Evolutionary conservation across 2,888 invertebrate genomes (phyloP).

Genomic region (Leptopilina drosophilae): DNA sequence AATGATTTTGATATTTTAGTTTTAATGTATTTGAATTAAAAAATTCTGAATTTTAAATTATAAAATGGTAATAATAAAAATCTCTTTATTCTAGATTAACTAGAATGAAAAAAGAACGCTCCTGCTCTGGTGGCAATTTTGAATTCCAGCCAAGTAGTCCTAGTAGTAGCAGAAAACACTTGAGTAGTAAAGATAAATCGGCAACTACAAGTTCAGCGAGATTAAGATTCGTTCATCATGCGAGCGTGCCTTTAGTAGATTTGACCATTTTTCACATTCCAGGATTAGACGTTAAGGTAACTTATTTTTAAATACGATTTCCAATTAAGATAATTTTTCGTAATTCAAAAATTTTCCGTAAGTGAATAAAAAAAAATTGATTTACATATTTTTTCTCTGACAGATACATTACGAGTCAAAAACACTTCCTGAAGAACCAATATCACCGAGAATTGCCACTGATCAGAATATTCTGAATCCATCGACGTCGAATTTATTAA

Average conservation of each 20-base stretch:
- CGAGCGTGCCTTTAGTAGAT: conserved; percentile 82
- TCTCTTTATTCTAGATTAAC: conserved; percentile 72
- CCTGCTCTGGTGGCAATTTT: conserved; percentile 82
- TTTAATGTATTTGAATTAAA: too few relatives aligned
- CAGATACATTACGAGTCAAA: conserved; percentile 90
- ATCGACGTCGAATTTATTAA: conserved; percentile 63
- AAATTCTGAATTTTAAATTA: not conserved
- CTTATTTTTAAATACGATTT: conserved; percentile 37
- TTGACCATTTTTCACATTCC: conserved; percentile 94
- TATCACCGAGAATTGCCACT: conserved; percentile 76
- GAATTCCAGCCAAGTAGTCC: conserved; percentile 80
- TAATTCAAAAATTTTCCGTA: too few relatives aligned
- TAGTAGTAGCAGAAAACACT: conserved; percentile 77
- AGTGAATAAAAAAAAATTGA: too few relatives aligned
- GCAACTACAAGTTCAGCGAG: conserved; percentile 72
- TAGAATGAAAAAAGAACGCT: conserved; percentile 86
- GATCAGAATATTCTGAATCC: conserved; percentile 70
- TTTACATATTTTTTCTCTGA: too few relatives aligned
- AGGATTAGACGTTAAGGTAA: conserved; percentile 91
- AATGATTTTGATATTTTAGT: too few relatives aligned
- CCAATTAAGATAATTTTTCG: too few relatives aligned
- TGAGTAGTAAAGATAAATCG: conserved; percentile 74
- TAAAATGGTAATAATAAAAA: conserved; percentile 7
- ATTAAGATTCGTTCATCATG: conserved; percentile 74
- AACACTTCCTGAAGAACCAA: conserved; percentile 82